Base-by-base conservation (phyloP, 1,140 invertebrate genomes). In the Spodoptera frugiperda region DNA sequence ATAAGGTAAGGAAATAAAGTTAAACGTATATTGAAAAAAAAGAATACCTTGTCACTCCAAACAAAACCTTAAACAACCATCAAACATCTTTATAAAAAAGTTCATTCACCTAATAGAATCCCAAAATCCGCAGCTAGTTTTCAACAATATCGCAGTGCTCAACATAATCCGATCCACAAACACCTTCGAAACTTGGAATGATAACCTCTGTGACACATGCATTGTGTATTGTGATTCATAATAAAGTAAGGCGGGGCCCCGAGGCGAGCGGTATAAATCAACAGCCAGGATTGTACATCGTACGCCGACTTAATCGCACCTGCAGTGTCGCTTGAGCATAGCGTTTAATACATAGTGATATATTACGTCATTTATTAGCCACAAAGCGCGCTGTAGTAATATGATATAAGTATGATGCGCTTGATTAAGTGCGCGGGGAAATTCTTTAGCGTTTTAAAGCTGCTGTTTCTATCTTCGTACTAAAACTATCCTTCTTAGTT, bases 281-380 rank as follows among this genome's bases (percentile, higher is more conserved):
- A 71, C 78, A 59, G 70, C 33, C 78, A 57, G 78, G 68, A 78
- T 82, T 83, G 79, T 79, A 78, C 77, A 81, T 79, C 78, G 80
- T 68, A 81, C 77, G 80, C 55, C 76, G 83, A 82, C 84, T 84
- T 88, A 88, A 89, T 88, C 86, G 87, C 84, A 89, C 86, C 85
- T 89, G 87, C 87, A 89, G 76, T 82, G 81, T 84, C 81, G 78
- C 74, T 77, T 48, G 73, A 78, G 70, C 74, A 80, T 53, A 76
- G 70, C 59, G 48, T 76, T 82, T 86, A 83, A 85, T 87, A 85
- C 82, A 79, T 81, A 70, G 82, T 87, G 84, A 86, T 87, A 81
- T 84, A 87, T 87, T 80, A 68, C 77, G 78, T 81, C 81, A 83
- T 87, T 85, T 84, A 81, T 85, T 84, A 83, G 72, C 67, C 63